These are phyloP conservation scores for Psettodes erumei DNA, from an alignment of 2,113 vertebrate species.

Conservation along the genomic window DNA sequence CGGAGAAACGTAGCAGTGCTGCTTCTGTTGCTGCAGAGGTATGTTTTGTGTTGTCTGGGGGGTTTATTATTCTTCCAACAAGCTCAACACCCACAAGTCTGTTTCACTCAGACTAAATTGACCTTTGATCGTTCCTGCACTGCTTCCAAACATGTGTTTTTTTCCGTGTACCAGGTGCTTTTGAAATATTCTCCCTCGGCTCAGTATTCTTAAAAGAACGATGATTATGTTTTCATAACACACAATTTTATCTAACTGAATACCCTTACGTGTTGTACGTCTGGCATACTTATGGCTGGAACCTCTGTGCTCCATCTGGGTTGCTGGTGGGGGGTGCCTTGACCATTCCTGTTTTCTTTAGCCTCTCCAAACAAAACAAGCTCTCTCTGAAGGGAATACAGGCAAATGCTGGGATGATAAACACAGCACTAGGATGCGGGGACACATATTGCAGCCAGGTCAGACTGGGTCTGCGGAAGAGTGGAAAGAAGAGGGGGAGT, in stretches of 20 bases:
- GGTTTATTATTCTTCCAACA: constrained; percentile 50
- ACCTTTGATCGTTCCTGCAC: constrained; percentile 43
- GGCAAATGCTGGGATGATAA: constrained; percentile 64
- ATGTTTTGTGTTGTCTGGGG: constrained; percentile 36
- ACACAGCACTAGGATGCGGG: constrained; percentile 66
- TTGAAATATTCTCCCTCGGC: constrained; percentile 8
- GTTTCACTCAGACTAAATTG: constrained; percentile 32
- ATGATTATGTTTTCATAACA: constrained; percentile 30
- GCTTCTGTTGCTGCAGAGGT: constrained; percentile 28
- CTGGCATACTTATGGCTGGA: constrained; percentile 49
- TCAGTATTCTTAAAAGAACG: constrained; percentile 1
- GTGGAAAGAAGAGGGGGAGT: constrained; percentile 20
- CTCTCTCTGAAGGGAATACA: constrained; percentile 58
- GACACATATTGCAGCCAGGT: constrained; percentile 61
- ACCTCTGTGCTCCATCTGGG: constrained; percentile 71
- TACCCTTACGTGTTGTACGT: constrained; percentile 30
- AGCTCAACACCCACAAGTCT: constrained; percentile 42
- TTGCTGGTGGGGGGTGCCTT: constrained; percentile 52
- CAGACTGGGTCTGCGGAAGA: constrained; percentile 59
- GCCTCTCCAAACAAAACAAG: constrained; percentile 79
- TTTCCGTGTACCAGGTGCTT: not conserved
- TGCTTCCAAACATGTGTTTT: constrained; percentile 30
- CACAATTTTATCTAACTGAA: constrained; percentile 24
- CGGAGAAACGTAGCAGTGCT: constrained; percentile 4
- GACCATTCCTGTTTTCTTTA: constrained; percentile 72